Evolutionary conservation across 2,797 vertebrate genomes (phyloP).

Genomic region (Coregonus sp.): DNA sequence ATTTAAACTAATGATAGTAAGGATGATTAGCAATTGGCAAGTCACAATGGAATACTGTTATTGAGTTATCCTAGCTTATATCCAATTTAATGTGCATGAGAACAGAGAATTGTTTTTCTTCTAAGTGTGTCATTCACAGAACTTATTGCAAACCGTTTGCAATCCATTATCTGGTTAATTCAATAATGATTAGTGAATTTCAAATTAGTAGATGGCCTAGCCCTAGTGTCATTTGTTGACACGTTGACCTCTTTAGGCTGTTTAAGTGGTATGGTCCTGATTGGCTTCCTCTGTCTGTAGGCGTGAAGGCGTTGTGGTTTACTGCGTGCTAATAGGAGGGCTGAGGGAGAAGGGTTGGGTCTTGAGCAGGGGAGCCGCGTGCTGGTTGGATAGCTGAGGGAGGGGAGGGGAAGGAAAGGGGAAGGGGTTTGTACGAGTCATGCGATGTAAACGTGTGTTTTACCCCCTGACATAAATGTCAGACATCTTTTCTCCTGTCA

Average conservation of each 20-base stretch:
- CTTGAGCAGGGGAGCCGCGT: slow-evolving; percentile 32
- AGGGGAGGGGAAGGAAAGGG: slow-evolving; percentile 33
- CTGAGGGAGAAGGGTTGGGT: slow-evolving; percentile 12
- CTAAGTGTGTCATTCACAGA: no score
- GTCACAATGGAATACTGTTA: no score
- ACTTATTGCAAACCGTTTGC: background rate
- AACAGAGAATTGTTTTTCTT: background rate
- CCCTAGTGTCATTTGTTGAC: background rate
- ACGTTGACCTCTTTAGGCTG: background rate
- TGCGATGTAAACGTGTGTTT: slow-evolving; percentile 78
- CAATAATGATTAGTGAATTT: background rate
- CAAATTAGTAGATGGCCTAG: background rate
- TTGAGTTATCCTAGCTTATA: background rate
- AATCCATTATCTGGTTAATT: background rate
- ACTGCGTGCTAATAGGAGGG: slow-evolving; percentile 40
- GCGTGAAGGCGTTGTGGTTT: slow-evolving; percentile 20
- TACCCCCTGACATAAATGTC: slow-evolving; percentile 91
- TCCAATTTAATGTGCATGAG: background rate
- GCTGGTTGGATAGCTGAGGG: slow-evolving; percentile 40
- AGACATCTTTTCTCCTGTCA: slow-evolving; percentile 91
- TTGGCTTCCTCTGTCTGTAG: slow-evolving; percentile 19
- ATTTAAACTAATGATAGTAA: slow-evolving; percentile 10
- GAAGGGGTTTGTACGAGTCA: slow-evolving; percentile 63
- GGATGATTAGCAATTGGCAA: background rate
- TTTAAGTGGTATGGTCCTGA: slow-evolving; percentile 65